Base-by-base conservation (phyloP, 2,888 invertebrate species). In the Hirtodrosophila trivittata region DNA sequence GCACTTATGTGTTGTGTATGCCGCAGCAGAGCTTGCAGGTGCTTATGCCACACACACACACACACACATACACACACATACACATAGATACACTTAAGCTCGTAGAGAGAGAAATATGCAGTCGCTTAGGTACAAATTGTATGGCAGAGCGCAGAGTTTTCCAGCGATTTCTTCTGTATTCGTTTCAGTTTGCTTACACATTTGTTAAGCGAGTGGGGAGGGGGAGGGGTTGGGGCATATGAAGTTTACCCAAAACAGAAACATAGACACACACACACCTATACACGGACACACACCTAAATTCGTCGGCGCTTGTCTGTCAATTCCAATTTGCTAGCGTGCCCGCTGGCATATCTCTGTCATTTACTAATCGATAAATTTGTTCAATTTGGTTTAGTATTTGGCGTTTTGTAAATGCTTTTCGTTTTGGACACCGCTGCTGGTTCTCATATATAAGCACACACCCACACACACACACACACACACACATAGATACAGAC, bases 281-380 rank as follows among this genome's bases (percentile, higher is more conserved):
- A 32, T 5, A 37, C 7, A 38, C 0, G 26, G 25, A 33, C 25
- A 16, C n/a, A 45, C 49, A 49, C 45, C 21, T 43, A 16, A 7
- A 45, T 68, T 75, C 68, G 78, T 77, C 66, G 68, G 55, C 85
- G 82, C 65, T 81, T 84, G 78, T 81, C 78, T 77, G 78, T 78
- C 78, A 85, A 57, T 77, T 82, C 78, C 67, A 84, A 85, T 85
- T 78, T 77, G 75, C 58, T 62, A 55, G 58, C 62, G 25, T 60
- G 60, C 28, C 47, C 62, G 39, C 52, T 66, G 55, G 62, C 50
- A 60, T 68, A 60, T 56, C 74, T 45, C 73, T 65, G 85, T 77
- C 70, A 70, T 70, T 77, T 65, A 58, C 70, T 65, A 77, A 77
- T 77, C 77, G 81, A 77, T 77, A 77, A 84, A 84, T 84, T 73